A percentile compares a stretch with the other conserved stretches of the same genome.
Evolutionary conservation across 2,797 vertebrate species (phyloP).

Genomic region (Distichodus sexfasciatus): DNA sequence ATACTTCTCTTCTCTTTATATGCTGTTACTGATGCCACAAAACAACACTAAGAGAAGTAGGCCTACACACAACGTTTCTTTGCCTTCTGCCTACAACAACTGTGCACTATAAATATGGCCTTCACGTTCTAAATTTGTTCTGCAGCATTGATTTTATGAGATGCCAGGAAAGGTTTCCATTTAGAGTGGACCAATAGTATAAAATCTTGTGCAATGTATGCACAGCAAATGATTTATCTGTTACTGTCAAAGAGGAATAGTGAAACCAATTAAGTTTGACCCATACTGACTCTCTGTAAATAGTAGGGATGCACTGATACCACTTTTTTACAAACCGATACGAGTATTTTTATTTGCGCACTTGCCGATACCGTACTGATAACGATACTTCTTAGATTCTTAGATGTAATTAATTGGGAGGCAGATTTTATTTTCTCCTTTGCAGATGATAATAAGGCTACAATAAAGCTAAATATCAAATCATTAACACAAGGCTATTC

Average conservation of each 20-base stretch:
- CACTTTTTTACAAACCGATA: too few species aligned
- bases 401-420: too few species aligned
- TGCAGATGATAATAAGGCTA: too few species aligned
- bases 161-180: not conserved
- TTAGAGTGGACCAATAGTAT: not conserved
- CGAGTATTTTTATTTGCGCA: too few species aligned
- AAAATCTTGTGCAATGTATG: not conserved
- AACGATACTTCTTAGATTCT: too few species aligned
- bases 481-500: too few species aligned
- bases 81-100: conserved; percentile 5
- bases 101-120: conserved; percentile 14
- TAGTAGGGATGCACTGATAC: too few species aligned
- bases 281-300: not conserved
- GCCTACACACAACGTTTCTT: not conserved
- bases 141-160: conserved; percentile 25
- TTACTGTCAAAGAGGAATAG: conserved; percentile 2
- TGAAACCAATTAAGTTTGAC: not conserved
- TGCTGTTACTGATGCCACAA: conserved; percentile 11
- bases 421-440: too few species aligned
- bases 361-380: too few species aligned
- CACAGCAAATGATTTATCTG: conserved; percentile 29
- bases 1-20: not conserved
- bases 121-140: conserved; percentile 19
- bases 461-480: too few species aligned
- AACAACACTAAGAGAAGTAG: not conserved